Evolutionary conservation across 2,888 invertebrate genomes (phyloP), one percentile per base, ranked within the genome.

Genomic region (Mayetiola destructor): DNA sequence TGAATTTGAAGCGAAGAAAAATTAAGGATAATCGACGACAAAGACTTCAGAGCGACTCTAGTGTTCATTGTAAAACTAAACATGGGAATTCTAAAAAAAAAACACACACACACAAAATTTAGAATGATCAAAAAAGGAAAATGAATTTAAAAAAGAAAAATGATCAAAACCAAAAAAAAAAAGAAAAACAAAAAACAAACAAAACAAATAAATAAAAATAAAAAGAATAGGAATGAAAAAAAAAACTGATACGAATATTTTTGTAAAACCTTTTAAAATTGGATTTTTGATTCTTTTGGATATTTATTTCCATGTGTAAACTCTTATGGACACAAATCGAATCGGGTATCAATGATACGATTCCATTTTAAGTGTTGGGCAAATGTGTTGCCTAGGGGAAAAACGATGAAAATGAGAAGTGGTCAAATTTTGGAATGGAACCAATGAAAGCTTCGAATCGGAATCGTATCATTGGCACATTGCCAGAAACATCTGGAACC

Each of bases 241-340:
- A 18, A 9, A 39, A 18, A 39, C 39, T 20, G 3, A 14, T 5
- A 39, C 39, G 27, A 27, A 48, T 48, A 48, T 48, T 48, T 48
- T 48, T 48, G 27, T 48, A 48, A n/a, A 23, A 48, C 48, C 27
- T 48, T 48, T 48, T 48, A 48, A 48, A 48, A 48, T 48, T 48
- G 48, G 48, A 48, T 48, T 48, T 48, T 48, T 48, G 48, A 48
- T 48, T 48, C 48, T 48, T 48, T n/a, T 48, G 48, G 48, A 23
- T 48, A 48, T 48, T 27, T 48, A 27, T 27, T 48, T 42, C 42
- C 42, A 42, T 23, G 8, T n/a, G 9, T 4, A n/a, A 8, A 48
- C 5, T 42, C 27, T 48, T 48, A 48, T 48, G 48, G 48, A 48
- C n/a, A 27, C 48, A 16, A 48, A 48, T 48, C n/a, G 16, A 48